Evolutionary conservation across 2,888 invertebrate genomes (phyloP), one percentile per base, ranked within the genome.

Genomic region (Agelastica alni): DNA sequence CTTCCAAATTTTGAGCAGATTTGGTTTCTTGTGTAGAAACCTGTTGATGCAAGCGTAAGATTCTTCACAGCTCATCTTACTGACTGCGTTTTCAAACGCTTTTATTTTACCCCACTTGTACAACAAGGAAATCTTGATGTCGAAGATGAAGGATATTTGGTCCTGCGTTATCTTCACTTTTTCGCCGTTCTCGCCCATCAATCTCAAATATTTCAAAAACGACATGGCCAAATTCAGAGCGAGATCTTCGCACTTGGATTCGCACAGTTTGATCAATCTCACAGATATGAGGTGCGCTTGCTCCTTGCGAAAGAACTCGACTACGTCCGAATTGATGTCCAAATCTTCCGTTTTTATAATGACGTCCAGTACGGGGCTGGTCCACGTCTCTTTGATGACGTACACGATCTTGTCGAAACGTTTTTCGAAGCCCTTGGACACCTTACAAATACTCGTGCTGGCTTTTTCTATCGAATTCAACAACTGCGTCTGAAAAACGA

Each of bases 161-260:
- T 78, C 76, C 53, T 75, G 67, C 2, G 75, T 74, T n/a, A 75
- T 73, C 58, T 71, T 72, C 51, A 75, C 66, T 39, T 59, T 68
- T 28, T 70, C 64, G 53, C 69, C 64, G 2, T 56, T 58, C 37
- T 70, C 65, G 1, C 74, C 68, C 46, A 70, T 34, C 7, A 16
- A 58, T 45, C 71, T 67, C 42, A 75, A 68, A 52, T 72, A 77
- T 45, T 66, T 68, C 61, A 75, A 68, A 45, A 73, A 76, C 51
- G 81, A 80, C 32, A 79, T 79, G 18, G 81, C 81, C 63, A 84
- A 77, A 70, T 80, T 80, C 47, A 83, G 74, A 55, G 84, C 84
- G 56, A 84, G 73, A 70, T 83, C 82, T 74, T 83, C 82, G 73
- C 83, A 84, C 62, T 81, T 80, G 57, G 81, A 80, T 71, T 83